These are phyloP conservation scores for Opisthograptis luteolata DNA, from an alignment of 2,888 invertebrate species.

Conservation along the genomic window DNA sequence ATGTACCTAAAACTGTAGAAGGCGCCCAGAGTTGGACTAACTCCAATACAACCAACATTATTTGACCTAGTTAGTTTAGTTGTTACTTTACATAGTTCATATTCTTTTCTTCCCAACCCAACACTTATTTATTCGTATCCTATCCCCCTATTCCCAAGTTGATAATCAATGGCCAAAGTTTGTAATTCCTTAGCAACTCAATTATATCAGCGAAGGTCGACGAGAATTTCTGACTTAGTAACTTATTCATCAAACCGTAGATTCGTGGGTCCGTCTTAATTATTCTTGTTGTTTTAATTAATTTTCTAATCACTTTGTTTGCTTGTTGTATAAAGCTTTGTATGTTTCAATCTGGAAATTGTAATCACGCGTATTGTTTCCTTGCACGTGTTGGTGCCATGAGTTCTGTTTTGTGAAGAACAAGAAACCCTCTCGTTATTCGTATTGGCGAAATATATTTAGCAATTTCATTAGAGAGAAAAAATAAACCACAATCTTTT, in stretches of 20 bases:
- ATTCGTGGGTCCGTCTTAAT: conserved; percentile 47
- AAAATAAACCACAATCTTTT: background rate
- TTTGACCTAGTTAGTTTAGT: no score
- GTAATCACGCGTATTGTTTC: conserved; percentile 11
- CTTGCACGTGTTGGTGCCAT: conserved; percentile 3
- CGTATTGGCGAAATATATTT: background rate
- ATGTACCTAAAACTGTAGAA: no score
- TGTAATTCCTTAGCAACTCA: conserved; percentile 51
- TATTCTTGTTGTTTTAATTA: conserved; percentile 49
- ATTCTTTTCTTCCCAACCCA: conserved; percentile 3
- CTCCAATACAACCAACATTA: no score
- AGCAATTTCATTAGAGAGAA: background rate
- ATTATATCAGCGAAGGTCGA: conserved; percentile 53
- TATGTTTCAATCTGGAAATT: conserved; percentile 13
- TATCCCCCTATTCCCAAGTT: conserved; percentile 43
- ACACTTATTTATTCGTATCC: conserved; percentile 35
- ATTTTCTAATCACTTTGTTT: conserved; percentile 35
- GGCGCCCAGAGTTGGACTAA: no score
- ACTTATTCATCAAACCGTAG: conserved; percentile 54
- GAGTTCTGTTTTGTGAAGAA: background rate
- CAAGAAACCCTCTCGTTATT: no score
- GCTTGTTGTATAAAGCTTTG: conserved; percentile 17
- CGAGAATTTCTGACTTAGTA: conserved; percentile 50
- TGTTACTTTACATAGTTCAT: background rate
- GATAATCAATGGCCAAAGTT: conserved; percentile 57